Conservation (phyloP, 2,797 vertebrate genomes). For the Botia kubotai region DNA sequence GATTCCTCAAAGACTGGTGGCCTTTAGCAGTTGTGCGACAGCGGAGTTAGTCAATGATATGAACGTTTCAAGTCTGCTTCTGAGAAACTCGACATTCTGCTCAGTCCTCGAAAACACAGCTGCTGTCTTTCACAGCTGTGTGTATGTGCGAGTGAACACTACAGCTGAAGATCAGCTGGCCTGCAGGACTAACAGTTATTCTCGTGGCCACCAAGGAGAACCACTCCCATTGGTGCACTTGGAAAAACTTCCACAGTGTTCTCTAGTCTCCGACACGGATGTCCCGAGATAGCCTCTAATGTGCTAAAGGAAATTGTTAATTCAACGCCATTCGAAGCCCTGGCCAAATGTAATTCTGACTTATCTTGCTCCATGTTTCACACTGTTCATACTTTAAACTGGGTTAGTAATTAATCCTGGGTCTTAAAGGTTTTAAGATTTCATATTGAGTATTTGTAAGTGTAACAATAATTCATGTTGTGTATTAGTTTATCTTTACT, state of each 20-base stretch:
- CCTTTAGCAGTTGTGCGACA: slow-evolving; percentile 81
- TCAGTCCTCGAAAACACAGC: slow-evolving; percentile 76
- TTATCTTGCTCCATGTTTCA: background rate
- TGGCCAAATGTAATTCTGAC: background rate
- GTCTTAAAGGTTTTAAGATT: background rate
- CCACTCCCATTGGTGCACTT: slow-evolving; percentile 35
- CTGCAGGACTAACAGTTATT: slow-evolving; percentile 61
- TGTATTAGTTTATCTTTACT: too few relatives aligned
- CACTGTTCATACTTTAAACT: background rate
- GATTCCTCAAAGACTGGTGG: slow-evolving; percentile 67
- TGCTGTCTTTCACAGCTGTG: slow-evolving; percentile 86
- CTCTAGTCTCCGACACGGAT: slow-evolving; percentile 59
- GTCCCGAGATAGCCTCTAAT: slow-evolving; percentile 54
- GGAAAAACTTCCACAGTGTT: slow-evolving; percentile 55
- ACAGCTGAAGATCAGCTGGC: slow-evolving; percentile 39
- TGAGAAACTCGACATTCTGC: slow-evolving; percentile 65
- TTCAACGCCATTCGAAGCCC: background rate
- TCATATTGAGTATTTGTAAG: background rate
- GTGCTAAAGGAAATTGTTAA: background rate
- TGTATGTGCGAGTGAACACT: slow-evolving; percentile 12
- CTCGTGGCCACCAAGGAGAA: slow-evolving; percentile 43
- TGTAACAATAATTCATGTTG: too few relatives aligned
- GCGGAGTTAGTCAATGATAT: slow-evolving; percentile 80
- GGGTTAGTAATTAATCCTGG: background rate
- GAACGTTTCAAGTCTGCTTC: slow-evolving; percentile 74